Evolutionary conservation across 2,797 vertebrate species (phyloP), one percentile per base, ranked within the genome.

Genomic region (Bradypodion ventrale): DNA sequence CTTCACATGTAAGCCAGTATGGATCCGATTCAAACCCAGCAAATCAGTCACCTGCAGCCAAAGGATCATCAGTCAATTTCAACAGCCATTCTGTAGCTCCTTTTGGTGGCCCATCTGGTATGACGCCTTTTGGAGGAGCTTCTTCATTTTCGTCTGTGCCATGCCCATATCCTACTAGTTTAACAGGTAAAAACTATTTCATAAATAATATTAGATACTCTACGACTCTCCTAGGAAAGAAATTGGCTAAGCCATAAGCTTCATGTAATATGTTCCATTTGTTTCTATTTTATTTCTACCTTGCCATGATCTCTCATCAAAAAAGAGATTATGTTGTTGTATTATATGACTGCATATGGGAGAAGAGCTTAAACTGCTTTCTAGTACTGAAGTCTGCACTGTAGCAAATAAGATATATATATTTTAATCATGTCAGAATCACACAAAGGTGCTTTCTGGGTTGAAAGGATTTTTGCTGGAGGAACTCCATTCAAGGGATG

Each of bases 71-170:
- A 27, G 94, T 93, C 73, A 97, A 97, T 92, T 98, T 98, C 92
- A 97, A 97, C 94, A 98, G 95, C 96, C 97, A 98, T 95, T 95
- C 96, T 92, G 94, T 98, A 88, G 96, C 97, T 16, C 98, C 98
- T 0, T 99, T 99, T 87, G 98, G 98, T 78, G 98, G 98, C 19
- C 96, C 98, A 3, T 96, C 97, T 37, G 96, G 94, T 86, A 98
- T 98, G 88, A 98, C 97, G 77, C 98, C 98, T 13, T 99, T 99
- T 87, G 98, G 98, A 87, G 98, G 98, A 90, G 95, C 97, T 84
- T 97, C 97, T 72, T 97, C 97, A 23, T 98, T 98, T 95, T 95
- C 97, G 68, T 94, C 97, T 59, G 96, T 96, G 92, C 97, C 97
- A 93, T 97, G 94, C 96, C 95, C 97, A 9, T 98, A 98, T 95